Base-by-base conservation (phyloP, 2,888 invertebrate species). In the Leucozona laternaria region DNA sequence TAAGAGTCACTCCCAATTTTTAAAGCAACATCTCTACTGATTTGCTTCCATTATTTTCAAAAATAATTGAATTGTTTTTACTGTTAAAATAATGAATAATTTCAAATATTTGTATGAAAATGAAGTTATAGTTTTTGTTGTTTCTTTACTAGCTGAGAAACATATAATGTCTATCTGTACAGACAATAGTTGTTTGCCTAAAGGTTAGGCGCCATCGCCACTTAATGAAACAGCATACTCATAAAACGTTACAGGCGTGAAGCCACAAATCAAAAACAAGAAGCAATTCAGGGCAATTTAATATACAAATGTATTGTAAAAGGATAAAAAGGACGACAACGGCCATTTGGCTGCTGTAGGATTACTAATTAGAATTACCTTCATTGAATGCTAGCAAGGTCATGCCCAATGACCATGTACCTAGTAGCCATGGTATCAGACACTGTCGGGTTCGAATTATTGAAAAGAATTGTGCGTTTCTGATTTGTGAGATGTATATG, bases 211-310 rank as follows among this genome's bases (percentile, higher is more conserved):
- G 78, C 82, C 82, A 82, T 68, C 82, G 78, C 82, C 82, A 82
- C 72, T 82, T 60, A 22, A 22, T 20, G 8, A 15, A 40, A 57
- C 31, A 31, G 31, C 3, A 2, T 4, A 57, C 45, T 78, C 45
- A 45, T 78, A 68, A 78, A 72, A 50, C 45, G 50, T 17, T 20
- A 53, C 37, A 37, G 34, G 77, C 50, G 77, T 77, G 40, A 82
- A 79, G 73, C 78, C 82, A 17, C 82, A 83, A 83, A 79, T 62
- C 60, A 68, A 79, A 45, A 45, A 68, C 76, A 66, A 66, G 73
- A 70, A 79, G 68, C 82, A 78, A 78, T 40, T 60, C n/a, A 60
- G 25, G 53, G 53, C 73, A 79, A 79, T 83, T 40, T 73, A 78
- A n/a, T n/a, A n/a, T n/a, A n/a, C n/a, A n/a, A n/a, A 68, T 45